phyloP scores from a whole-genome alignment of 2,888 invertebrate species.

The Philonicus albiceps region DNA sequence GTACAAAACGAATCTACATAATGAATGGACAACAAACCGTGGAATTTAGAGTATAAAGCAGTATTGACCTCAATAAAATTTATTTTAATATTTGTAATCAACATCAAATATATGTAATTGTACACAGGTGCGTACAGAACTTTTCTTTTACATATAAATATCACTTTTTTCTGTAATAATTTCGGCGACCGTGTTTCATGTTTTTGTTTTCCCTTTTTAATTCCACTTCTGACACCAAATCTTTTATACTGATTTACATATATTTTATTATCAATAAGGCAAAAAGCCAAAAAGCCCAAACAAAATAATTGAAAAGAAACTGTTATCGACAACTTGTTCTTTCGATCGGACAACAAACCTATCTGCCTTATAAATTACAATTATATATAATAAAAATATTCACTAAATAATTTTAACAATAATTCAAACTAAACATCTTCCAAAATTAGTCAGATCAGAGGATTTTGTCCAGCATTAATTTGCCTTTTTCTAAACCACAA shows the following conservation, averaged over 20 bases:
- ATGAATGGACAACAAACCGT: background rate
- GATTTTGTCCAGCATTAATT: too few relatives aligned
- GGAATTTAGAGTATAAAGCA: constrained; percentile 1
- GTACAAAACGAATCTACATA: constrained; percentile 12
- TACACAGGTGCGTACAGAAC: background rate
- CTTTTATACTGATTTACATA: too few relatives aligned
- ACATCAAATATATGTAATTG: background rate
- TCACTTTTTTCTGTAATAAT: background rate
- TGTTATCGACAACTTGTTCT: too few relatives aligned
- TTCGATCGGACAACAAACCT: too few relatives aligned
- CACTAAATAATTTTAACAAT: too few relatives aligned
- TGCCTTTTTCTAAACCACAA: too few relatives aligned
- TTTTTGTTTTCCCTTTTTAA: too few relatives aligned
- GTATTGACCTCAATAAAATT: constrained; percentile 20
- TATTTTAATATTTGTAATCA: constrained; percentile 25
- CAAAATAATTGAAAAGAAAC: background rate
- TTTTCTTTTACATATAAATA: background rate
- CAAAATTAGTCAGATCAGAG: too few relatives aligned
- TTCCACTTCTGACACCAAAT: too few relatives aligned
- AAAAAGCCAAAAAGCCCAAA: background rate
- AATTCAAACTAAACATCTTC: too few relatives aligned
- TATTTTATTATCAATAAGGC: background rate
- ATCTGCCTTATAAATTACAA: too few relatives aligned
- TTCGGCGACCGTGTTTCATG: background rate
- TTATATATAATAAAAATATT: too few relatives aligned